These are phyloP conservation scores for Excalfactoria chinensis DNA, from an alignment of 2,113 vertebrate species.

Conservation along the genomic window DNA sequence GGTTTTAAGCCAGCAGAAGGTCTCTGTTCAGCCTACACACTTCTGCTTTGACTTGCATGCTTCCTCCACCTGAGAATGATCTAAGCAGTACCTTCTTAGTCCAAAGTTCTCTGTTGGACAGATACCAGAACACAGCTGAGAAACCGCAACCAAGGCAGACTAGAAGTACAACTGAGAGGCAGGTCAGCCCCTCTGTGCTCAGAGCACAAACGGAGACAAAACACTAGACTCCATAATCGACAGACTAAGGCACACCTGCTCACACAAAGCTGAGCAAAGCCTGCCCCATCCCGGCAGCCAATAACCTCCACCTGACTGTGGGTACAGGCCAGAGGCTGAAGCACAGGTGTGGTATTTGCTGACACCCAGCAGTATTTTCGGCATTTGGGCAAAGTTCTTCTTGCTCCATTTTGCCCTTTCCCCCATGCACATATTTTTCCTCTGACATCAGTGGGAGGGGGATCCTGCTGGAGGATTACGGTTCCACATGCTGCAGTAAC, in stretches of 20 bases:
- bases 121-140: background rate
- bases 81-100: background rate
- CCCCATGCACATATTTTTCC: background rate
- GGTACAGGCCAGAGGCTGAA: background rate
- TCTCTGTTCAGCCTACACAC: background rate
- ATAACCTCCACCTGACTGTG: background rate
- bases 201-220: background rate
- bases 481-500: background rate
- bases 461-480: background rate
- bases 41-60: background rate
- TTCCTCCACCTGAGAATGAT: background rate
- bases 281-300: background rate
- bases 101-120: background rate
- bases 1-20: background rate
- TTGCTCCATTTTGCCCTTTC: constrained; percentile 30
- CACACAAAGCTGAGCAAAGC: background rate
- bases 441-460: constrained; percentile 32
- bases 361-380: background rate
- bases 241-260: background rate
- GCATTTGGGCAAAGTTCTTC: constrained; percentile 13
- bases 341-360: background rate
- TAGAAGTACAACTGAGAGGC: background rate
- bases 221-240: background rate
- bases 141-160: background rate
- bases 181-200: background rate